Conservation (phyloP, 2,113 vertebrate species). For the Poeciliopsis retropinna region DNA sequence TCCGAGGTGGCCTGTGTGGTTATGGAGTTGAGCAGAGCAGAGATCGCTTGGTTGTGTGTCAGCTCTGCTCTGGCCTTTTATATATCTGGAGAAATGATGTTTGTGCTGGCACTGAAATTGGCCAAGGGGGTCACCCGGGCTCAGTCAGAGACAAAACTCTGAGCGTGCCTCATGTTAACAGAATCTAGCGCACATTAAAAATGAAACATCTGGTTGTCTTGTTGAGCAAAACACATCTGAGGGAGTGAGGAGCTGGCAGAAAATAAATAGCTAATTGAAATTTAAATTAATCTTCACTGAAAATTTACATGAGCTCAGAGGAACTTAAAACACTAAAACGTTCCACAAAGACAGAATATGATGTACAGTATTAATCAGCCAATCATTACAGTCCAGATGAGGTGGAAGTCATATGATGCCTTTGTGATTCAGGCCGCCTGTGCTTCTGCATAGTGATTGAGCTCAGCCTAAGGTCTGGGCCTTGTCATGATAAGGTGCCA, state of each 20-base stretch:
- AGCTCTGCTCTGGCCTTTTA: conserved; percentile 44
- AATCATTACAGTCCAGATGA: not conserved
- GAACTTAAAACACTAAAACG: not conserved
- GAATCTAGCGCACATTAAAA: conserved; percentile 17
- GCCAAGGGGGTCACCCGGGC: conserved; percentile 59
- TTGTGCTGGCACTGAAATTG: conserved; percentile 39
- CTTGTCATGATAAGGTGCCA: conserved; percentile 70
- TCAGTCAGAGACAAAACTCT: conserved; percentile 28
- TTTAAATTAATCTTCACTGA: not conserved
- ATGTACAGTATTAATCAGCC: not conserved
- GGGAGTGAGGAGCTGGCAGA: not conserved
- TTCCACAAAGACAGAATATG: not conserved
- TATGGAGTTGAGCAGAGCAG: conserved; percentile 58
- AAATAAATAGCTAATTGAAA: not conserved
- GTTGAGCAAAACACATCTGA: not conserved
- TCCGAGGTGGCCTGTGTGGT: conserved; percentile 60
- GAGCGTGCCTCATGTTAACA: conserved; percentile 7
- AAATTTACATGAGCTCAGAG: not conserved
- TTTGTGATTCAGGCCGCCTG: conserved; percentile 65
- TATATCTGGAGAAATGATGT: conserved; percentile 40
- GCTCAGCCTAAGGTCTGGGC: conserved; percentile 66
- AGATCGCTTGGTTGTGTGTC: conserved; percentile 51
- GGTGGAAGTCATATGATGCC: conserved; percentile 27
- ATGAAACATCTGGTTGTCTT: not conserved
- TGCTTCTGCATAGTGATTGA: conserved; percentile 55